phyloP scores from a whole-genome alignment of 1,140 invertebrate genomes.

The Macrosteles quadrilineatus region DNA sequence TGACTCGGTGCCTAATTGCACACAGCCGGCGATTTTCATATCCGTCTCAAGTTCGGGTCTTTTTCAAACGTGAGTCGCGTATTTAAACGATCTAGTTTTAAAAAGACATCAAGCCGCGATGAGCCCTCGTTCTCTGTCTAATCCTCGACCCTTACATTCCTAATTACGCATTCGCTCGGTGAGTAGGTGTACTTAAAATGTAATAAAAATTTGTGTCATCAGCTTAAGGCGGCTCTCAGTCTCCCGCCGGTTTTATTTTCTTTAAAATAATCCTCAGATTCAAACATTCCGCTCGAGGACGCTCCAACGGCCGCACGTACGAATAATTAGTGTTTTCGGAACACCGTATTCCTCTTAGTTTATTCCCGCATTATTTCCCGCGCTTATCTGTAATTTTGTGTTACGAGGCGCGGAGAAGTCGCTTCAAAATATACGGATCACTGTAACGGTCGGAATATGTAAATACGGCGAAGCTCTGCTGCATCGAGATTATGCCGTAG shows the following conservation, averaged over 20 bases:
- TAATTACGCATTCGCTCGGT: constrained; percentile 25
- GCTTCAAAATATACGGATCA: constrained; percentile 14
- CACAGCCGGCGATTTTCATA: constrained; percentile 23
- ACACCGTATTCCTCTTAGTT: neutral
- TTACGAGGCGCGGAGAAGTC: neutral
- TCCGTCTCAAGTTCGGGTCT: constrained; percentile 27
- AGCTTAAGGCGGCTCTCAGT: constrained; percentile 3
- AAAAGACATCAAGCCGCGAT: constrained; percentile 29
- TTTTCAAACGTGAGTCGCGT: constrained; percentile 31
- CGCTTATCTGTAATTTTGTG: neutral
- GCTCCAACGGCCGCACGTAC: neutral
- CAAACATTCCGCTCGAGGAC: neutral
- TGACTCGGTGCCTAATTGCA: constrained; percentile 5
- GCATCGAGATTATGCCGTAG: constrained; percentile 12
- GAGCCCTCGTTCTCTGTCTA: neutral
- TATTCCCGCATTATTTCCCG: neutral
- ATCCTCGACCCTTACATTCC: constrained; percentile 25
- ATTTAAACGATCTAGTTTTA: constrained; percentile 31
- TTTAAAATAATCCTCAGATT: constrained; percentile 30
- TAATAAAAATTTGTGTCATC: constrained; percentile 31
- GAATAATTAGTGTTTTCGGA: neutral
- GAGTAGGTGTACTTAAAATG: constrained; percentile 31
- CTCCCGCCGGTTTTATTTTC: constrained; percentile 17
- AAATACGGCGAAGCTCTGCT: neutral
- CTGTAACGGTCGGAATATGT: constrained; percentile 15